Evolutionary conservation across 2,888 invertebrate species (phyloP), one percentile per base, ranked within the genome.

Genomic region (Ischnura elegans): DNA sequence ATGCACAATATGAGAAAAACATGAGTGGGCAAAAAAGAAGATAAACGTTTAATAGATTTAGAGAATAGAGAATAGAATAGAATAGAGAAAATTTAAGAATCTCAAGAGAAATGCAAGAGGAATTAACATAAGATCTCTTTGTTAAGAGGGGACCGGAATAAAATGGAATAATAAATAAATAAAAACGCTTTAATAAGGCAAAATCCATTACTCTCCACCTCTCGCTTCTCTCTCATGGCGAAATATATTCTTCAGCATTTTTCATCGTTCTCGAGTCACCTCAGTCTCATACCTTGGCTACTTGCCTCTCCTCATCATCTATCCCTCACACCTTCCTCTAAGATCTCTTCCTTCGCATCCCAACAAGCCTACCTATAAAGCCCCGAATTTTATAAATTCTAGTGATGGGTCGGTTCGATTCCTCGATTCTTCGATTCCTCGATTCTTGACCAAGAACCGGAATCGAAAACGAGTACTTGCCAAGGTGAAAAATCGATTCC

Each of bases 191-290:
- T 76, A 76, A 76, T 76, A 76, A 76, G 29, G 36, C 8, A 36
- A 16, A 76, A 13, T 76, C n/a, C 76, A 36, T 76, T 76, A 76
- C 76, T 76, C 76, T 76, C 76, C 25, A n/a, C n/a, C n/a, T n/a
- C n/a, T n/a, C n/a, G n/a, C n/a, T n/a, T n/a, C n/a, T 36, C 29
- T 25, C 76, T 36, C 76, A 36, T 76, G 36, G 36, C 76, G 76
- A 76, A 76, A 76, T 76, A 76, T 25, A 76, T 36, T 76, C 76
- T 76, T 25, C 16, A 19, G 0, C 76, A 76, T 76, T 36, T 36
- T 76, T 76, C 36, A 76, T 36, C 76, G 76, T 13, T 76, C 76
- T 25, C 29, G 61, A 6, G 76, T 76, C 4, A 10, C 76, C 36
- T 0, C n/a, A 8, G n/a, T 61, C 61, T 61, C n/a, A 1, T 36